Evolutionary conservation across 2,888 invertebrate genomes (phyloP).

Genomic region (Troilus luridus): DNA sequence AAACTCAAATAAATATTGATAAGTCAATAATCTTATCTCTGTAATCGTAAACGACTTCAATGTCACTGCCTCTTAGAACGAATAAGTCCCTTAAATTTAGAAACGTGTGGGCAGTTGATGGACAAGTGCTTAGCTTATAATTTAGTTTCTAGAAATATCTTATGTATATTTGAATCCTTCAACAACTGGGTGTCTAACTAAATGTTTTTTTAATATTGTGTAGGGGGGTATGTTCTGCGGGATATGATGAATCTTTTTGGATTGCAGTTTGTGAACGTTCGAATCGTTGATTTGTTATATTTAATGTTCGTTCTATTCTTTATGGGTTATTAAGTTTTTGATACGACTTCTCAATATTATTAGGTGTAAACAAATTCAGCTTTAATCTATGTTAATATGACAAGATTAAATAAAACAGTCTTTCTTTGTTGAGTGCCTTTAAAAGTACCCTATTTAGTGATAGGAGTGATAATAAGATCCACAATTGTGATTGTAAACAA

Average conservation of each 20-base stretch:
- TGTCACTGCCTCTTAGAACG: neutral
- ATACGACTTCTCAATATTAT: neutral
- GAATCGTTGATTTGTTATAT: no score
- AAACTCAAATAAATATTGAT: neutral
- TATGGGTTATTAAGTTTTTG: neutral
- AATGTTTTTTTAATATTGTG: neutral
- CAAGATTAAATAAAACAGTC: neutral
- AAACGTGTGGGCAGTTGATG: constrained; percentile 11
- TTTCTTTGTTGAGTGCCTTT: neutral
- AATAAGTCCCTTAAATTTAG: constrained; percentile 10
- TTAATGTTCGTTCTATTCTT: neutral
- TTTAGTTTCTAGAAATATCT: neutral
- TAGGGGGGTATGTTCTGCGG: neutral
- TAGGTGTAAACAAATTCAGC: neutral
- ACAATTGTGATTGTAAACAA: constrained; percentile 21
- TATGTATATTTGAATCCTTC: neutral
- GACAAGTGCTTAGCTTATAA: neutral
- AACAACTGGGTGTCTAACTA: neutral
- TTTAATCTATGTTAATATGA: neutral
- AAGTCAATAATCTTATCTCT: neutral
- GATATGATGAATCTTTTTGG: neutral
- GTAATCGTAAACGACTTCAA: neutral
- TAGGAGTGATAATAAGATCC: neutral
- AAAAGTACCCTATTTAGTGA: neutral
- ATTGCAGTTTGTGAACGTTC: neutral